Base-by-base conservation (phyloP, 1,140 invertebrate genomes). In the Euura saliciscinereae region DNA sequence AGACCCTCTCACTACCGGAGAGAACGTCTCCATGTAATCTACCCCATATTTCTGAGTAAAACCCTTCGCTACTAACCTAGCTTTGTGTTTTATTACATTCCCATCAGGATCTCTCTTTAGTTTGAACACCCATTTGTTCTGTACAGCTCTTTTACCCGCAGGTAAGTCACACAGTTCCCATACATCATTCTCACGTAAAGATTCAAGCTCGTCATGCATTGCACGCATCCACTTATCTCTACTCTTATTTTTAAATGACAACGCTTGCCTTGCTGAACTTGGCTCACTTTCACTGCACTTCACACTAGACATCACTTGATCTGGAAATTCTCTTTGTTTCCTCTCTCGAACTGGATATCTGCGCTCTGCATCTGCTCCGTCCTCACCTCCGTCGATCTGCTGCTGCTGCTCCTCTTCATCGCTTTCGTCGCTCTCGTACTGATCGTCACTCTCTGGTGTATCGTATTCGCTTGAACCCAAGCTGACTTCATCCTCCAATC, bases 1-100 rank as follows among this genome's bases (percentile, higher is more conserved):
- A n/a, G 11, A 43, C 2, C 71, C 51, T 13, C 69, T 59, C 3
- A 73, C 69, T 43, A 74, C 75, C 64, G 74, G 71, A 42, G 81
- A 78, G 78, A 85, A 87, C 8, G 76, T 80, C 65, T 86, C 81
- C 11, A 76, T 65, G 72, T 83, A 88, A 75, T 86, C 82, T 65
- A 77, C 70, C 43, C 82, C 84, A 65, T 71, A 43, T 71, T 76
- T 78, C 76, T n/a, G 7, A 89, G 84, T n/a, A n/a, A n/a, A n/a
- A n/a, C n/a, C n/a, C n/a, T n/a, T n/a, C n/a, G n/a, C n/a, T n/a
- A n/a, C n/a, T 44, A 87, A 74, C 70, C 85, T 72, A 44, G 87
- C 87, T 76, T 86, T 85, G 68, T 80, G 84, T 43, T 72, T 74
- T n/a, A n/a, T n/a, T 11, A 74, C 75, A 10, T 80, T 75, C 70